These are phyloP conservation scores for Zapornia atra DNA, from an alignment of 2,113 vertebrate genomes.

Conservation along the genomic window DNA sequence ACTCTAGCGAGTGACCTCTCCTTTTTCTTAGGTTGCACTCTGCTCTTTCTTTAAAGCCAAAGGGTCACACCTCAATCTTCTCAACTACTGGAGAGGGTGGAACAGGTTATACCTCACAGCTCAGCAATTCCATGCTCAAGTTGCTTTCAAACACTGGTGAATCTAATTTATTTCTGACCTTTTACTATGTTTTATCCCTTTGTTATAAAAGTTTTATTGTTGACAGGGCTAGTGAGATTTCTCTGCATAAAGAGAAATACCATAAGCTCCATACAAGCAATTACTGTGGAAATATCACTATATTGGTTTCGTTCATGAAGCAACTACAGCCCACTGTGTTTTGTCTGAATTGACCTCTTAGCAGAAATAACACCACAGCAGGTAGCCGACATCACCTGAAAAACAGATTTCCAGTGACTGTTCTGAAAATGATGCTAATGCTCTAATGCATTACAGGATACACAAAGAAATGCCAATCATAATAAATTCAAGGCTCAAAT, in stretches of 20 bases:
- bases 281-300: background rate
- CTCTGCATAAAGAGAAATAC: background rate
- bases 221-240: background rate
- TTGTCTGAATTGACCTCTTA: background rate
- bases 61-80: background rate
- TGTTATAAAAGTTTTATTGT: background rate
- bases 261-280: background rate
- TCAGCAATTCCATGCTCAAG: background rate
- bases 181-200: background rate
- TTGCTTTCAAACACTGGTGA: background rate
- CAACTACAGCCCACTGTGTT: background rate
- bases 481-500: background rate
- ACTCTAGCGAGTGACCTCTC: background rate
- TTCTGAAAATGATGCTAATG: background rate
- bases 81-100: background rate
- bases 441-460: background rate
- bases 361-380: background rate
- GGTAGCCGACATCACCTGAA: background rate
- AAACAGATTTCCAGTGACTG: background rate
- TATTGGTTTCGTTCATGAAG: background rate
- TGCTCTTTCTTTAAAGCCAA: background rate
- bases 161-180: background rate
- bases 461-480: background rate
- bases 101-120: background rate
- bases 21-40: background rate